phyloP scores from a whole-genome alignment of 2,113 vertebrate genomes.

The Dendropsophus ebraccatus region DNA sequence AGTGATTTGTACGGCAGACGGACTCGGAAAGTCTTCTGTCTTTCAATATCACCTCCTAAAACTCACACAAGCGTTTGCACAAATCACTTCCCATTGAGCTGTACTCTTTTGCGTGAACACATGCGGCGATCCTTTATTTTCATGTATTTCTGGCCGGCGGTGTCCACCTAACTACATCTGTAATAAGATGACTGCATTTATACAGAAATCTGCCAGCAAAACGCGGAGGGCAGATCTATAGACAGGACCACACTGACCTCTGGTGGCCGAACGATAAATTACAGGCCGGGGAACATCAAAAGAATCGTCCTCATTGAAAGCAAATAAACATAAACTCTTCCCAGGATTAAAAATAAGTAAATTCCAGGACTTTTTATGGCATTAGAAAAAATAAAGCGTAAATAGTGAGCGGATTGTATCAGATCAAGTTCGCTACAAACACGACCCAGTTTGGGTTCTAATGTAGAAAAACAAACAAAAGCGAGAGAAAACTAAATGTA shows the following conservation, averaged over 20 bases:
- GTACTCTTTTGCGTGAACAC: constrained; percentile 12
- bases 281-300: not conserved
- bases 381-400: not conserved
- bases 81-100: not conserved
- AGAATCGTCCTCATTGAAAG: not conserved
- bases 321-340: not conserved
- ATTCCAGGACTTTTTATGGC: not conserved
- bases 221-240: not conserved
- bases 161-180: not conserved
- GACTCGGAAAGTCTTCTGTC: not conserved
- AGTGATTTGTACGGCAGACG: not conserved
- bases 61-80: not conserved
- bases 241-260: constrained; percentile 15
- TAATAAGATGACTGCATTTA: not conserved
- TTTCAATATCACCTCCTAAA: constrained; percentile 9
- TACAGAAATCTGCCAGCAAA: no score
- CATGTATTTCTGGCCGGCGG: not conserved
- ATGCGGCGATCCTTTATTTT: not conserved
- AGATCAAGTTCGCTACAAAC: not conserved
- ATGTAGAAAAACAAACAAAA: not conserved
- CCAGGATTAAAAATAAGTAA: not conserved
- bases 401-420: not conserved
- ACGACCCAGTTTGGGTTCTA: not conserved
- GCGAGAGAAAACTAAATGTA: not conserved
- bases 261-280: constrained; percentile 7